These are phyloP conservation scores for Staurois parvus DNA, from an alignment of 2,797 vertebrate species.

Conservation along the genomic window DNA sequence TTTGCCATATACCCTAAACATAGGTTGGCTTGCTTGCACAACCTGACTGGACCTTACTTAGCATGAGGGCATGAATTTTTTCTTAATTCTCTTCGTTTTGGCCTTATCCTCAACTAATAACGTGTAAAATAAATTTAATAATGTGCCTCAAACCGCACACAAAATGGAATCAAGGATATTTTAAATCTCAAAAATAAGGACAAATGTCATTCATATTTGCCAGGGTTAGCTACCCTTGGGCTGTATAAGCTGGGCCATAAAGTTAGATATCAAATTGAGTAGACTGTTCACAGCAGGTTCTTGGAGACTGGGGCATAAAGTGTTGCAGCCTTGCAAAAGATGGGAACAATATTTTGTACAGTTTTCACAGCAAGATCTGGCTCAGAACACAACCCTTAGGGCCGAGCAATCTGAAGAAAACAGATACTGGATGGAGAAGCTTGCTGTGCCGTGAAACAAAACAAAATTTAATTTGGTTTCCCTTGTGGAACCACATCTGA, in stretches of 20 bases:
- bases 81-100: too few species aligned
- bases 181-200: too few species aligned
- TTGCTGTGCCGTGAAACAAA: constrained; percentile 42
- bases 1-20: too few species aligned
- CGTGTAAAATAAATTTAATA: too few species aligned
- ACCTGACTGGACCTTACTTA: too few species aligned
- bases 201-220: too few species aligned
- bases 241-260: neutral
- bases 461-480: constrained; percentile 40
- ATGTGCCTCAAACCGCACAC: too few species aligned
- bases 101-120: too few species aligned
- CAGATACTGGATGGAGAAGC: constrained; percentile 21
- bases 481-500: constrained; percentile 18
- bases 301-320: neutral
- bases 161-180: too few species aligned
- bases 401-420: constrained; percentile 25
- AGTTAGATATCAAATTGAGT: neutral
- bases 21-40: too few species aligned
- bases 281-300: constrained; percentile 1
- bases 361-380: constrained; percentile 19
- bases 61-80: too few species aligned
- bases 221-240: too few species aligned
- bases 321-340: neutral
- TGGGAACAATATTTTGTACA: constrained; percentile 33
- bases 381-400: constrained; percentile 20